Conservation (phyloP, 2,113 vertebrate species). For the Phylloscopus trochiloides region DNA sequence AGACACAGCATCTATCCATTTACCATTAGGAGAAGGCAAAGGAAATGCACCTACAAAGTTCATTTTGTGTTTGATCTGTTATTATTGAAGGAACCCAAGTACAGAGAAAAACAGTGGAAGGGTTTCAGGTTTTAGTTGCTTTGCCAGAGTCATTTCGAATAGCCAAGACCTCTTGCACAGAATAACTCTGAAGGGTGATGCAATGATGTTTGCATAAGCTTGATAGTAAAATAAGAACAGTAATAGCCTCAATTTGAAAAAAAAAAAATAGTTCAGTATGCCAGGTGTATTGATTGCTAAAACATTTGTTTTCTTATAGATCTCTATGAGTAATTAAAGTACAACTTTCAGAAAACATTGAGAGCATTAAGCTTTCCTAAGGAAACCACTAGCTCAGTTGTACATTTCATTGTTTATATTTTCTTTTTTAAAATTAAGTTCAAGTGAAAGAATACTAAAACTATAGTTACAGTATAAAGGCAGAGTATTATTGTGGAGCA, state of each 20-base stretch:
- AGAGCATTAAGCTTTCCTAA: background rate
- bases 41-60: background rate
- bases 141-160: background rate
- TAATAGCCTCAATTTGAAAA: background rate
- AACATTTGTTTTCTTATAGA: background rate
- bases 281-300: background rate
- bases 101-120: background rate
- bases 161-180: background rate
- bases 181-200: background rate
- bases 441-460: background rate
- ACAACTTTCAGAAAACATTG: background rate
- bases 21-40: background rate
- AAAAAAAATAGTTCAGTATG: background rate
- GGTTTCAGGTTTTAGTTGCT: background rate
- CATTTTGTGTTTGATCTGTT: background rate
- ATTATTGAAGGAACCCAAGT: background rate
- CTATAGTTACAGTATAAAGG: background rate
- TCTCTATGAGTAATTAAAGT: background rate
- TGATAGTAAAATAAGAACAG: background rate
- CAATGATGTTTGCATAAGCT: background rate
- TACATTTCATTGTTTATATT: background rate
- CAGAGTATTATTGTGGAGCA: background rate
- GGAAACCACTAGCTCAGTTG: background rate
- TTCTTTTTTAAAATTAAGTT: background rate
- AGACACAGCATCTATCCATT: background rate